Evolutionary conservation across 2,888 invertebrate genomes (phyloP).

Genomic region (Autographa gamma): DNA sequence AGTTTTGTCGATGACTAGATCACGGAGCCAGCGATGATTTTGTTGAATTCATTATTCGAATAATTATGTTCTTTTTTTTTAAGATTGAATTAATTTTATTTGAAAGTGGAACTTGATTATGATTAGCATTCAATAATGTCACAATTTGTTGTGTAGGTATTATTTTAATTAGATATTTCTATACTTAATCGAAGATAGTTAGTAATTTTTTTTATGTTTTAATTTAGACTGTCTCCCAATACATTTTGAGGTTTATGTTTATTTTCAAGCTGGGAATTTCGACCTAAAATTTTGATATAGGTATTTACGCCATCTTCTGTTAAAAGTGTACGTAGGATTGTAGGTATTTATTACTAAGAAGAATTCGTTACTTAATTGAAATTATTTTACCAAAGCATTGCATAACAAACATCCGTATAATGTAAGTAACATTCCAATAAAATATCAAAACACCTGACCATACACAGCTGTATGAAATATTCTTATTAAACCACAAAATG

Average conservation of each 20-base stretch:
- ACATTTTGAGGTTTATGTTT: not conserved
- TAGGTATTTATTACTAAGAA: not conserved
- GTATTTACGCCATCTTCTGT: too few relatives aligned
- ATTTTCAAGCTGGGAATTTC: not conserved
- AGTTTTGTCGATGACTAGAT: slow-evolving; percentile 52
- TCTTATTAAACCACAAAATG: slow-evolving; percentile 37
- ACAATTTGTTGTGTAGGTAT: not conserved
- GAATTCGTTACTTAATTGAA: not conserved
- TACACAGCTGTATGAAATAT: slow-evolving; percentile 48
- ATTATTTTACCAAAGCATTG: slow-evolving; percentile 18
- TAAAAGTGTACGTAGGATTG: too few relatives aligned
- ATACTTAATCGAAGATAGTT: too few relatives aligned
- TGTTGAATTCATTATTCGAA: not conserved
- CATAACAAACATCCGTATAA: slow-evolving; percentile 44
- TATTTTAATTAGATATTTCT: not conserved
- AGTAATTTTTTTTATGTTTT: not conserved
- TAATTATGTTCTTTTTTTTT: not conserved
- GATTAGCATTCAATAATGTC: not conserved
- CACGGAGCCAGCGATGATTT: slow-evolving; percentile 27
- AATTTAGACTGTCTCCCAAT: too few relatives aligned
- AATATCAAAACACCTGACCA: slow-evolving; percentile 48
- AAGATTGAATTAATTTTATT: not conserved
- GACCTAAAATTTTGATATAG: too few relatives aligned
- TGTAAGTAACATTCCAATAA: slow-evolving; percentile 35
- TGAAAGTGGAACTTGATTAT: not conserved